Evolutionary conservation across 37 sponge, comb jelly and placozoan species (phyloP), one percentile per base, ranked within the genome.

Genomic region (Bolinopsis microptera): DNA sequence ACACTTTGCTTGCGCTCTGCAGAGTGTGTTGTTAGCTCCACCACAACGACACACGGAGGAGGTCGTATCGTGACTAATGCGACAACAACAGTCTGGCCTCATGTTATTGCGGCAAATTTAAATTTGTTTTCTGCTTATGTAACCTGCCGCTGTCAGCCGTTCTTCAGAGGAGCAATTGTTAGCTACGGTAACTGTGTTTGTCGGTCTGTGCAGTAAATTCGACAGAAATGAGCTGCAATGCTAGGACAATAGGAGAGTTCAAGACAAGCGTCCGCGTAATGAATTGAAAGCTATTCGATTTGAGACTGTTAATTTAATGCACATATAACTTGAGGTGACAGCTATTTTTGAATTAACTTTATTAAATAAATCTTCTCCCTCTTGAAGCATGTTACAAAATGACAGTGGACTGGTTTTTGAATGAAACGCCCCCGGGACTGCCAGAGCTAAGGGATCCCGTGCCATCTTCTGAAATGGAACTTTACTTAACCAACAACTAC

Each of bases 371-470:
- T n/a, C n/a, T n/a, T n/a, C n/a, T n/a, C n/a, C n/a, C n/a, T n/a
- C 61, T 48, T 48, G 5, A 34, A 77, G 80, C 37, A 77, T 77
- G 80, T 77, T 77, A 77, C 32, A 35, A 34, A 86, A 86, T 86
- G 90, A 86, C 90, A 3, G 90, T 86, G 90, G 90, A 86, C 41
- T 86, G 90, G 90, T 86, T 86, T 34, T 36, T 38, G 61, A 86
- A 40, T 86, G 90, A 86, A 40, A 26, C 32, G 22, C 25, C 37
- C 82, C 37, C 82, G 35, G 82, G 90, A 24, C 39, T 86, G 31
- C 90, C 34, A 39, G 61, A 24, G 39, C 90, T 41, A 35, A 77
- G 90, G 35, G 61, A 86, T 22, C 90, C 61, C 28, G 32, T 30
- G 8, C 38, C 36, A 22, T 8, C 90, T 0, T 24, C 61, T n/a